phyloP scores from a whole-genome alignment of 1,140 invertebrate species.

The Vanessa atalanta region DNA sequence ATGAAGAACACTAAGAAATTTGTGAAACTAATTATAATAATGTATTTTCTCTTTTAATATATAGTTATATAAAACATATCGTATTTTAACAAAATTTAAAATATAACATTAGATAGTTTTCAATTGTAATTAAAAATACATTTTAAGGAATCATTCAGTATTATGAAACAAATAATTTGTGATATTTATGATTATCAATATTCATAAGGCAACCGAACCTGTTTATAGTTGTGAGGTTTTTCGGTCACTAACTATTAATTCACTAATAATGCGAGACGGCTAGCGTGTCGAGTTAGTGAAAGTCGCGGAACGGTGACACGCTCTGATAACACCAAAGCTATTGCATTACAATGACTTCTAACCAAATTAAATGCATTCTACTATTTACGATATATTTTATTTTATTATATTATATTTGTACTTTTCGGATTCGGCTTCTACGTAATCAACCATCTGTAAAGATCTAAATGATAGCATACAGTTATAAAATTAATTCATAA shows the following conservation, averaged over 20 bases:
- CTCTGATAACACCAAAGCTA: slow-evolving; percentile 9
- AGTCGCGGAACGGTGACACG: slow-evolving; percentile 5
- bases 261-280: slow-evolving; percentile 8
- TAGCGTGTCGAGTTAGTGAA: slow-evolving; percentile 6
- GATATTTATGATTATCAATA: neutral
- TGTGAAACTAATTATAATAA: too few species aligned
- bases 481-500: too few species aligned
- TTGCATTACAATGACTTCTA: neutral
- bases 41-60: too few species aligned
- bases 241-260: neutral
- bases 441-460: too few species aligned
- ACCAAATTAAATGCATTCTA: slow-evolving; percentile 1
- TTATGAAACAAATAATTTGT: neutral
- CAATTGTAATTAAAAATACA: too few species aligned
- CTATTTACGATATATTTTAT: neutral
- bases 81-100: too few species aligned
- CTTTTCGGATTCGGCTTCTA: too few species aligned
- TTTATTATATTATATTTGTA: neutral
- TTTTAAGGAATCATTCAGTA: too few species aligned
- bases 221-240: neutral
- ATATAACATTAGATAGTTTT: too few species aligned
- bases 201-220: neutral
- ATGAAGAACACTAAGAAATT: too few species aligned
- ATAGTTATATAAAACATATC: too few species aligned
- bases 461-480: too few species aligned